Evolutionary conservation across 64 coral and sea anemone genomes (phyloP), one percentile per base, ranked within the genome.

Genomic region (Porites lutea): DNA sequence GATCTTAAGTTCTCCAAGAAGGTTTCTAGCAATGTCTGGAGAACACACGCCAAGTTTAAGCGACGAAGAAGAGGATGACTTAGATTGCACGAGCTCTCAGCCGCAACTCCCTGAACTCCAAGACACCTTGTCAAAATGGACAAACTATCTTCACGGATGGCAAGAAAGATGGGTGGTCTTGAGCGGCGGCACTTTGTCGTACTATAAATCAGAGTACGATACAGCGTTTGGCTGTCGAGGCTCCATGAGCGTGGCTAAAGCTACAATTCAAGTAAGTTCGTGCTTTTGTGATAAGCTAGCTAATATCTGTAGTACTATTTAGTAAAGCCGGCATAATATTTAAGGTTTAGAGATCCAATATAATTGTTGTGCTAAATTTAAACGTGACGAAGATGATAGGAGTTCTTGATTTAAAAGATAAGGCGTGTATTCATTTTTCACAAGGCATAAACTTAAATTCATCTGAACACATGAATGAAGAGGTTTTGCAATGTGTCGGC

Each of bases 131-230:
- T 99, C 97, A 59, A 99, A 99, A 88, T 99, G 97, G 97, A 99
- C 97, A 11, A 99, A 99, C 92, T 99, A 99, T 61, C 86, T 99
- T 50, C 97, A 99, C 48, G 97, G 97, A 67, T 99, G 97, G 97
- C 97, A 99, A 65, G 97, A 99, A 88, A 89, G 97, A 83, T 99
- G 88, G 88, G 97, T 99, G 5, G 91, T 99, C 21, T 87, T 99
- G 55, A 93, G 88, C 65, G 82, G 93, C 59, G 97, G 97, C 18
- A 96, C 94, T 86, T 86, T 99, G 77, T 93, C 97, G 3, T 99
- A 99, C 64, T 99, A 96, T 52, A 99, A 99, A 90, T 96, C 94
- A 7, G 97, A 99, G 58, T 94, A 88, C 76, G 97, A 99, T 68
- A 99, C 91, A 75, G 97, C 94, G 46, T 94, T 96, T 78, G 97